Evolutionary conservation across 2,797 vertebrate genomes (phyloP).

Genomic region (Notoglanidium macrostoma): DNA sequence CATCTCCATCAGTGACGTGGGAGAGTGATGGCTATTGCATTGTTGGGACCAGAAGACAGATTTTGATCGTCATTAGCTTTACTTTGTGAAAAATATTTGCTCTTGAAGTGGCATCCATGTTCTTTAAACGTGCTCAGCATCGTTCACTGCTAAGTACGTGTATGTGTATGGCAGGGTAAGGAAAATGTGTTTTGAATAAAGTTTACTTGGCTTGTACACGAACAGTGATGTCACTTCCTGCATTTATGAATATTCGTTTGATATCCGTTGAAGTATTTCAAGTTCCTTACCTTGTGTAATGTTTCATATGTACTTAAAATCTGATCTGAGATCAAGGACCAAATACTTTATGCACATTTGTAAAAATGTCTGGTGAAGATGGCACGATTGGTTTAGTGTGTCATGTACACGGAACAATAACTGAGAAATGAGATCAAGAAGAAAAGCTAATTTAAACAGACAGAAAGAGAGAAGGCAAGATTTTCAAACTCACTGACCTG

Average conservation of each 20-base stretch:
- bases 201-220: not conserved
- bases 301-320: not conserved
- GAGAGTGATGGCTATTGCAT: not conserved
- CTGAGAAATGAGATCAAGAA: not conserved
- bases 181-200: not conserved
- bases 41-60: not conserved
- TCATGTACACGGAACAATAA: not conserved
- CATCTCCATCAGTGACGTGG: not conserved
- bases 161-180: not conserved
- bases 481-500: not conserved
- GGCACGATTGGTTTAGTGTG: not conserved
- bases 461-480: not conserved
- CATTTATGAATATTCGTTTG: not conserved
- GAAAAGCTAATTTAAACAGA: not conserved
- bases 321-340: not conserved
- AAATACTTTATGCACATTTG: not conserved
- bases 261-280: not conserved
- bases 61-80: not conserved
- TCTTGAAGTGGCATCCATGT: not conserved
- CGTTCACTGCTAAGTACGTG: not conserved
- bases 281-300: not conserved
- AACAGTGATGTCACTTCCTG: not conserved
- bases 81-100: not conserved
- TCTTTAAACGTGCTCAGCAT: not conserved
- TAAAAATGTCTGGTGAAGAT: not conserved